Base-by-base conservation (phyloP, 2,888 invertebrate species). In the Xylophagus ater region DNA sequence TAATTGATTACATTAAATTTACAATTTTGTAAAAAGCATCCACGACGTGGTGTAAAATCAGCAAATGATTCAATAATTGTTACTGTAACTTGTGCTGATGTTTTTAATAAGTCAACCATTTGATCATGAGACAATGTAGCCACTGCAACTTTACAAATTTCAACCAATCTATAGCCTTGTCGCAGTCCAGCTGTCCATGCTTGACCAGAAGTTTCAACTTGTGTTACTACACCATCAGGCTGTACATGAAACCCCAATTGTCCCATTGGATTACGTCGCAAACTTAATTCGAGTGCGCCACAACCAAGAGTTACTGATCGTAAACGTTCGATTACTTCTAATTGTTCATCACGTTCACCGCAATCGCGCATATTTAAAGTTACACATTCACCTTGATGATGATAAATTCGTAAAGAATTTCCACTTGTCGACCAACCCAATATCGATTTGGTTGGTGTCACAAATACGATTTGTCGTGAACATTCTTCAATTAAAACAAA, bases 361-460 rank as follows among this genome's bases (percentile, higher is more conserved):
- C 73, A 73, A 51, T 83, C 76, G 40, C 78, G 71, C 57, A 83
- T 79, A 52, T 82, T 79, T 45, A 90, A 70, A 4, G 85, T 81
- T 50, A 92, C 76, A 60, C 89, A 88, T 66, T 94, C 94, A 3
- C 94, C 92, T 62, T 89, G 87, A 64, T 93, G 92, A 67, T 90
- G 88, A 67, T 87, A 94, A 43, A 92, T 66, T 43, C 86, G 73
- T 43, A 87, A 64, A 50, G 83, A 83, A 66, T 49, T 71, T 53
- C 56, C 71, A 61, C 63, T 67, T 4, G 65, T 68, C 50, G 63
- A 69, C 71, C 65, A 71, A 0, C 71, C 72, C 26, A 94, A 71
- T 40, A 96, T 73, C 8, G 83, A 77, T 49, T 76, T 76, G 49
- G 86, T 86, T 0, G 93, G 88, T 13, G 87, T 74, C 8, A 86